Conservation (phyloP, 35 echinoderm and acorn worm species). For the Apostichopus californicus region DNA sequence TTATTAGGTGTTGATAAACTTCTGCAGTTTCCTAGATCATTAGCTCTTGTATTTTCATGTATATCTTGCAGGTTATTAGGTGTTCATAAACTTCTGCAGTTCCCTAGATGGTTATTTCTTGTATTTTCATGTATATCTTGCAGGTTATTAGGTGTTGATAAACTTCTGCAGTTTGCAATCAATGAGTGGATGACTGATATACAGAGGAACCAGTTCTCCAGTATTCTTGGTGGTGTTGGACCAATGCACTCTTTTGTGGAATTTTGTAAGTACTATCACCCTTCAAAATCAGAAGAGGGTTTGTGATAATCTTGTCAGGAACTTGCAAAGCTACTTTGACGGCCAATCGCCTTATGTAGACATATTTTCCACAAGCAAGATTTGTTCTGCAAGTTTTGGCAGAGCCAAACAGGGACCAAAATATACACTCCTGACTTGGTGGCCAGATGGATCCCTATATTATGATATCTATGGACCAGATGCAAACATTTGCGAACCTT, state of each 20-base stretch:
- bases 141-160: constrained; percentile 92
- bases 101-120: not conserved
- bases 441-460: too few relatives aligned
- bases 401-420: too few relatives aligned
- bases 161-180: constrained; percentile 72
- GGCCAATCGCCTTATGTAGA: too few relatives aligned
- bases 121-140: not conserved
- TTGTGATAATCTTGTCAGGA: too few relatives aligned
- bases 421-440: too few relatives aligned
- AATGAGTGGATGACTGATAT: constrained; percentile 96
- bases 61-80: constrained; percentile 78
- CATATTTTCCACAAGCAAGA: too few relatives aligned
- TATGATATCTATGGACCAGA: too few relatives aligned
- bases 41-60: not conserved
- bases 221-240: constrained; percentile 93
- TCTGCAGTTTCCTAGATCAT: not conserved
- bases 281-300: too few relatives aligned
- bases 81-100: constrained; percentile 60
- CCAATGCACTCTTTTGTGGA: constrained; percentile 99
- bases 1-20: too few relatives aligned
- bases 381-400: too few relatives aligned
- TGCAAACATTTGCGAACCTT: too few relatives aligned
- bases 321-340: too few relatives aligned
- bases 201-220: constrained; percentile 86
- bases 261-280: constrained; percentile 68